These are phyloP conservation scores for Gadus macrocephalus DNA, from an alignment of 2,113 vertebrate genomes.

Conservation along the genomic window DNA sequence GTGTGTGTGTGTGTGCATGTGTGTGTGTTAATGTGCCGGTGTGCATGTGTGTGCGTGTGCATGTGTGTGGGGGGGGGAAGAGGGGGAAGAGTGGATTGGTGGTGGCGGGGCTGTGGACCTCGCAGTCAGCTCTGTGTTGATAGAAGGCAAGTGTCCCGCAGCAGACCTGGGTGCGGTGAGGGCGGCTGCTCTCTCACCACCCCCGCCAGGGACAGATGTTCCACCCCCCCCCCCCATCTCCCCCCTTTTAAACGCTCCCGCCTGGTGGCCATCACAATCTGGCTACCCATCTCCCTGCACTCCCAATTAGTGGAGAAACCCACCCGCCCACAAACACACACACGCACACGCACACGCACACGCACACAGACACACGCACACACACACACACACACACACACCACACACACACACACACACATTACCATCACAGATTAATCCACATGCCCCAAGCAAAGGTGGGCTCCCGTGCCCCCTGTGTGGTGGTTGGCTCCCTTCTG, in stretches of 20 bases:
- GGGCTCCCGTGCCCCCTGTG: no score
- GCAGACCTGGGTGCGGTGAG: slow-evolving; percentile 48
- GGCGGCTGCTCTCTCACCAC: slow-evolving; percentile 47
- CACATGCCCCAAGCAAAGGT: no score
- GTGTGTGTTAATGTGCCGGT: no score
- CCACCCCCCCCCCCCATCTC: no score
- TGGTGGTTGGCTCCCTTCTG: no score
- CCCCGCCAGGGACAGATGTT: slow-evolving; percentile 76
- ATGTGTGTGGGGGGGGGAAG: no score
- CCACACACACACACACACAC: background rate
- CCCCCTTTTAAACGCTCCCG: slow-evolving; percentile 68
- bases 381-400: background rate
- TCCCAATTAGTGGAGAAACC: slow-evolving; percentile 74
- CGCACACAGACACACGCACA: background rate
- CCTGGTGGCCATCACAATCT: slow-evolving; percentile 73
- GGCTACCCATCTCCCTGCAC: slow-evolving; percentile 64
- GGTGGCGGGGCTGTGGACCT: background rate
- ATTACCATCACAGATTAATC: background rate
- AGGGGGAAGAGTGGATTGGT: background rate
- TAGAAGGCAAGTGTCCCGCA: slow-evolving; percentile 52
- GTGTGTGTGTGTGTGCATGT: no score
- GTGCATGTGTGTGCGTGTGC: no score
- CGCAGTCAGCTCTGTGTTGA: slow-evolving; percentile 37
- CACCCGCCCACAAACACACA: slow-evolving; percentile 22
- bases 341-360: background rate